Evolutionary conservation across 1,140 invertebrate genomes (phyloP), one percentile per base, ranked within the genome.

Genomic region (Drosophila kohkoa): DNA sequence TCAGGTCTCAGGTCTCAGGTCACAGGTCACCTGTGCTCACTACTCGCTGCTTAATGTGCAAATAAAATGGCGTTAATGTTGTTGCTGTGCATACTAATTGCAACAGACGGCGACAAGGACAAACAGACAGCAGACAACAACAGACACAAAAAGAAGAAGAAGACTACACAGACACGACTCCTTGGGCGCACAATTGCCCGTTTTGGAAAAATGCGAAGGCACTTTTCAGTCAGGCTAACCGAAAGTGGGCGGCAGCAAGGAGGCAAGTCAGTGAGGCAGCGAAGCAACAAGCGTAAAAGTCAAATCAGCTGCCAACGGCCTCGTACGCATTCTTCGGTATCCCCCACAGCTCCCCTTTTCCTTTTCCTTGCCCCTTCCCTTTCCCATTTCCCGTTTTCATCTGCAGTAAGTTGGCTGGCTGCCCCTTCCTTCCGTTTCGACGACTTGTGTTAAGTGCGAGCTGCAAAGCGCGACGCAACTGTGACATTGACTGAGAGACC

Each of bases 401-500:
- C 25, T n/a, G 3, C 16, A 25, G 8, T 10, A 7, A 8, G 20
- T 25, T 10, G 10, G 1, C 35, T 38, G 7, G 35, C 7, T 49
- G 16, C 15, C 30, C 28, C 28, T 28, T 55, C n/a, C 32, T 25
- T 43, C 55, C 52, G 10, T 67, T 67, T 13, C 11, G 64, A 38
- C n/a, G 64, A 54, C 28, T 54, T 66, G 51, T 8, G 55, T 49
- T 52, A 51, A 51, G 55, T 81, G 64, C 60, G 43, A 55, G 49
- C 30, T 64, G 62, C 60, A 43, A 64, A 48, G 38, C 58, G 65
- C 63, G 62, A 52, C 38, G 35, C 35, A 59, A 65, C 73, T 79
- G 63, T 87, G 83, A 89, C 83, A 88, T 88, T 88, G 83, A 89
- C 85, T 89, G 83, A 85, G 83, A 89, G 77, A 89, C 85, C 83